These are phyloP conservation scores for Drosophila greeni DNA, from an alignment of 2,888 invertebrate species.

Conservation along the genomic window DNA sequence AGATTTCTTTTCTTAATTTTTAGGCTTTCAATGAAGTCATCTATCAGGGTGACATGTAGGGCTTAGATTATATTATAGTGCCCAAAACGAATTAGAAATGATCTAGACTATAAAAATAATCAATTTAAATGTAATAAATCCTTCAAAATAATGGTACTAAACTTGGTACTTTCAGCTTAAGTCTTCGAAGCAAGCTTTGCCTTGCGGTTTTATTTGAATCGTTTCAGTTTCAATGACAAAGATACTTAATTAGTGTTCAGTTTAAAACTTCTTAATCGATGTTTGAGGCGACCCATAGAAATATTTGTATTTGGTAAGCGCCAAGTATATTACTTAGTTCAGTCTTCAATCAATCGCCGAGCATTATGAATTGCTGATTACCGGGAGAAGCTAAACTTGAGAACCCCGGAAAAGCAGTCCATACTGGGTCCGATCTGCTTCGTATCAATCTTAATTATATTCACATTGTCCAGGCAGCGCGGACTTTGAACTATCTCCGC, in stretches of 20 bases:
- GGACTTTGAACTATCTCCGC: slow-evolving; percentile 47
- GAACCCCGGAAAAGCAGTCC: slow-evolving; percentile 57
- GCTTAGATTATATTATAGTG: not conserved
- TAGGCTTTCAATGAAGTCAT: not conserved
- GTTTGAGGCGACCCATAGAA: not conserved
- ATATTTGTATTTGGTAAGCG: not conserved
- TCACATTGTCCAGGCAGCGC: slow-evolving; percentile 50
- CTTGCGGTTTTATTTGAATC: slow-evolving; percentile 1
- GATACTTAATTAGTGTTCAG: slow-evolving; percentile 8
- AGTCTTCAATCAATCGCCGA: slow-evolving; percentile 14
- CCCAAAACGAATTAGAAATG: too few species aligned
- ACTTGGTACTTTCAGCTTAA: not conserved
- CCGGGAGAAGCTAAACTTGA: slow-evolving; percentile 66
- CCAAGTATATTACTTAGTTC: slow-evolving; percentile 3
- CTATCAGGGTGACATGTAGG: not conserved
- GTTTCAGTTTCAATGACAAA: not conserved
- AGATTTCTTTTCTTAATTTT: not conserved
- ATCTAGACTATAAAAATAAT: too few species aligned
- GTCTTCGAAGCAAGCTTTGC: not conserved
- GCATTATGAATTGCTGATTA: slow-evolving; percentile 6
- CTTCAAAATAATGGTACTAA: not conserved
- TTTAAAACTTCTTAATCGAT: slow-evolving; percentile 26
- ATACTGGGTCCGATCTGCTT: slow-evolving; percentile 44
- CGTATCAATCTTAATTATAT: slow-evolving; percentile 56
- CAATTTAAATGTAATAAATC: not conserved